phyloP scores from a whole-genome alignment of 2,113 vertebrate genomes.

The Vidua macroura region DNA sequence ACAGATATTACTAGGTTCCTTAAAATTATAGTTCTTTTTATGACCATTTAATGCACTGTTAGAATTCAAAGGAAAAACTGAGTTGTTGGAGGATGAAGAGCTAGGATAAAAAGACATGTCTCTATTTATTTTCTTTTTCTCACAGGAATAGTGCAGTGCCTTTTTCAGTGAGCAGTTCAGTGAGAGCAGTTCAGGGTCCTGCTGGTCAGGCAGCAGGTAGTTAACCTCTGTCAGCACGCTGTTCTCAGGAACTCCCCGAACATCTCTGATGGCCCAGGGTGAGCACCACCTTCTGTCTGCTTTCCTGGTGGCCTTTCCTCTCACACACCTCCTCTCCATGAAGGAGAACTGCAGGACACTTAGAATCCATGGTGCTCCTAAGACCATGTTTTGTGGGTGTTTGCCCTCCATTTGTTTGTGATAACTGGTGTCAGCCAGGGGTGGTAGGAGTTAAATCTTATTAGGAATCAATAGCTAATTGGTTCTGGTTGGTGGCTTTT shows the following conservation, averaged over 20 bases:
- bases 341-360: not conserved
- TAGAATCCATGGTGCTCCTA: not conserved
- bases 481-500: not conserved
- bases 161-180: not conserved
- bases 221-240: not conserved
- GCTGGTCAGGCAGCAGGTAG: not conserved
- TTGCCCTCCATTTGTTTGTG: not conserved
- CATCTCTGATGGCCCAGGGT: not conserved
- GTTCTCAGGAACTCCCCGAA: accelerated
- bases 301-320: not conserved
- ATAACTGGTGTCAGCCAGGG: not conserved
- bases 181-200: not conserved
- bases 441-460: not conserved
- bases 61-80: not conserved
- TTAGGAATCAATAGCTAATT: not conserved
- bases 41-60: not conserved
- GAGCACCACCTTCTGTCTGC: not conserved
- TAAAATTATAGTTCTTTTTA: not conserved
- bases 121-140: not conserved
- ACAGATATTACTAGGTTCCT: not conserved
- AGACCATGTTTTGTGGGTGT: not conserved
- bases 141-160: accelerated
- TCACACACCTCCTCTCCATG: not conserved
- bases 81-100: not conserved
- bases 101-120: not conserved